Evolutionary conservation across 1,140 invertebrate species (phyloP), one percentile per base, ranked within the genome.

Genomic region (Drosophila orena): DNA sequence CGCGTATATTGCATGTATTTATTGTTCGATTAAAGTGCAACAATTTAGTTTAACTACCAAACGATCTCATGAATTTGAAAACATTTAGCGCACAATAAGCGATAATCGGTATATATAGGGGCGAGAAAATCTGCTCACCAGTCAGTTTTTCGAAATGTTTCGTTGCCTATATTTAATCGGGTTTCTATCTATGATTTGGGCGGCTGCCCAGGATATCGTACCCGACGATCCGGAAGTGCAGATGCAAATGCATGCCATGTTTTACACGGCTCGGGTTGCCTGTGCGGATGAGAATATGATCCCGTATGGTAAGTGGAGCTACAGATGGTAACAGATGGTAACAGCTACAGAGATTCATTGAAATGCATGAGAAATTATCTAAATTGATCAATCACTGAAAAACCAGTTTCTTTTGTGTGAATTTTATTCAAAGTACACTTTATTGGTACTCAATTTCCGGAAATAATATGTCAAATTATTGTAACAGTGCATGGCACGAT

Each of bases 1-100:
- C 72, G 52, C 79, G 77, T 78, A 60, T 71, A 75, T 90, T 64
- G 61, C 84, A 83, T 89, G 85, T 89, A 89, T 89, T 88, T 90
- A 89, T 89, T 90, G 77, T 90, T 85, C 80, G 86, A 86, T 86
- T 86, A 86, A 86, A 86, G 59, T 88, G 83, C 61, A 88, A 71
- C 72, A 88, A 89, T 79, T 90, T 90, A 89, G 81, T 89, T 78
- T 84, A 90, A 84, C 10, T 57, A 47, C n/a, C 66, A 57, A 71
- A 81, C 55, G 40, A 20, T 34, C 64, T 70, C 20, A 10, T 30
- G 22, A 70, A 70, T 69, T 30, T 30, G n/a, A 27, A 30, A 62
- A 40, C 50, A 47, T 46, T 73, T 59, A 56, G 17, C 34, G 22
- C 49, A 42, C 57, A 43, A 54, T 38, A 14, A 5, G 8, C 35